These are phyloP conservation scores for Seira sanloemensis DNA, from an alignment of 2,888 invertebrate genomes.

Conservation along the genomic window DNA sequence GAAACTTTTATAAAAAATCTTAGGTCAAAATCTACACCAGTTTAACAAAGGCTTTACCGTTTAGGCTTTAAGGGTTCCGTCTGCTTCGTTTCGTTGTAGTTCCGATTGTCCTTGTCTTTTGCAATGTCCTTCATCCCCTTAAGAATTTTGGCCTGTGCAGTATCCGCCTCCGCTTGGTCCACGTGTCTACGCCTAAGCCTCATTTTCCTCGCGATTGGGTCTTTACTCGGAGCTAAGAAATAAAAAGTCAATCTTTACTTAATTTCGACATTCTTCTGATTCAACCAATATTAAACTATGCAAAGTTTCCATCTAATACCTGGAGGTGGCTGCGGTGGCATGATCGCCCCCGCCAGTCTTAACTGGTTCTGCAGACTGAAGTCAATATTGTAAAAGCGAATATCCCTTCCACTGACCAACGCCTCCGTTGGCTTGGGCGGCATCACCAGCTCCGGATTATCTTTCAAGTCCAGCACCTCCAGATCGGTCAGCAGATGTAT, in stretches of 20 bases:
- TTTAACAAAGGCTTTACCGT: slow-evolving; percentile 39
- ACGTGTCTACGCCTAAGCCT: slow-evolving; percentile 88
- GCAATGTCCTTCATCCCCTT: slow-evolving; percentile 92
- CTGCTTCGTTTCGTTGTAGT: slow-evolving; percentile 82
- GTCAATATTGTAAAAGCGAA: slow-evolving; percentile 96
- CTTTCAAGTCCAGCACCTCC: slow-evolving; percentile 91
- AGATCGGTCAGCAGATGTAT: slow-evolving; percentile 95
- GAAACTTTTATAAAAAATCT: too few relatives aligned
- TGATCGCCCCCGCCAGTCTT: slow-evolving; percentile 91
- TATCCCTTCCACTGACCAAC: slow-evolving; percentile 86
- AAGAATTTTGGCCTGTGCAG: slow-evolving; percentile 91
- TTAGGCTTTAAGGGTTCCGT: slow-evolving; percentile 82
- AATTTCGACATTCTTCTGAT: slow-evolving; percentile 14
- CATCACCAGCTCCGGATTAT: slow-evolving; percentile 97
- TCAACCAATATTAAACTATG: too few relatives aligned
- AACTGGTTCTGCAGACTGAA: slow-evolving; percentile 97
- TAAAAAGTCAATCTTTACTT: neutral
- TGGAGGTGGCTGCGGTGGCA: slow-evolving; percentile 84
- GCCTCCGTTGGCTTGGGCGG: slow-evolving; percentile 94
- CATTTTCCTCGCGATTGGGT: slow-evolving; percentile 96
- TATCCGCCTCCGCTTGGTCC: slow-evolving; percentile 85
- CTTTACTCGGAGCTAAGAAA: slow-evolving; percentile 81
- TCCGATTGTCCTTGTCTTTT: slow-evolving; percentile 86
- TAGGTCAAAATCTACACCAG: neutral
- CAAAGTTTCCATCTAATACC: too few relatives aligned